A percentile compares a stretch with the other conserved stretches of the same genome.
Evolutionary conservation across 2,888 invertebrate species (phyloP).

Genomic region (Cactoblastis cactorum): DNA sequence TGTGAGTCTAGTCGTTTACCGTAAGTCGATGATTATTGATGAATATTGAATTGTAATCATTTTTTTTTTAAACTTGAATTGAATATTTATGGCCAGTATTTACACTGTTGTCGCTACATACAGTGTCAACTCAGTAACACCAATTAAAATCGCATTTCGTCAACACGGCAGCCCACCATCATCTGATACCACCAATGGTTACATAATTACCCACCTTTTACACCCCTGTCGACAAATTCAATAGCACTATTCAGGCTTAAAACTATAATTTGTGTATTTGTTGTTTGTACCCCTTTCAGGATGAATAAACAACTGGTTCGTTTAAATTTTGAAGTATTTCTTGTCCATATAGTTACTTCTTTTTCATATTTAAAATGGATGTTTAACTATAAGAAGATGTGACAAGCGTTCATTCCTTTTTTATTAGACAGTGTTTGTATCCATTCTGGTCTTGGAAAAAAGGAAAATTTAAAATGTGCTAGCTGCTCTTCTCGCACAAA

Average conservation of each 20-base stretch:
- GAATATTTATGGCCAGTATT: no score
- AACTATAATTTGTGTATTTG: conserved; percentile 23
- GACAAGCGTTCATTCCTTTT: no score
- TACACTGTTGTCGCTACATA: conserved; percentile 44
- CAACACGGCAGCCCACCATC: conserved; percentile 56
- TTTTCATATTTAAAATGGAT: no score
- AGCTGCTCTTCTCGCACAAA: no score
- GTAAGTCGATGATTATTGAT: no score
- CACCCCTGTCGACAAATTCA: conserved; percentile 23
- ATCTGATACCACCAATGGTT: conserved; percentile 39
- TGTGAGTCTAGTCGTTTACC: no score
- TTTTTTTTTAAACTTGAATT: no score
- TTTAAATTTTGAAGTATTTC: not conserved
- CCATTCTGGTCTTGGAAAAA: no score
- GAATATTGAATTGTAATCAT: no score
- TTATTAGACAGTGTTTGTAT: no score
- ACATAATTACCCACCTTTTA: conserved; percentile 21
- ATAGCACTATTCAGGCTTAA: conserved; percentile 24
- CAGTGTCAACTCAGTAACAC: conserved; percentile 54
- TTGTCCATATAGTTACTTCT: not conserved
- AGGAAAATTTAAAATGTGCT: no score
- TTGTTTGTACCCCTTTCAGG: conserved; percentile 8
- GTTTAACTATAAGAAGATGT: no score
- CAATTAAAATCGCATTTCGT: conserved; percentile 76
- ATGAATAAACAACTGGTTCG: conserved; percentile 21